Base-by-base conservation (phyloP, 2,113 vertebrate genomes). In the Rhinopomastus cyanomelas region DNA sequence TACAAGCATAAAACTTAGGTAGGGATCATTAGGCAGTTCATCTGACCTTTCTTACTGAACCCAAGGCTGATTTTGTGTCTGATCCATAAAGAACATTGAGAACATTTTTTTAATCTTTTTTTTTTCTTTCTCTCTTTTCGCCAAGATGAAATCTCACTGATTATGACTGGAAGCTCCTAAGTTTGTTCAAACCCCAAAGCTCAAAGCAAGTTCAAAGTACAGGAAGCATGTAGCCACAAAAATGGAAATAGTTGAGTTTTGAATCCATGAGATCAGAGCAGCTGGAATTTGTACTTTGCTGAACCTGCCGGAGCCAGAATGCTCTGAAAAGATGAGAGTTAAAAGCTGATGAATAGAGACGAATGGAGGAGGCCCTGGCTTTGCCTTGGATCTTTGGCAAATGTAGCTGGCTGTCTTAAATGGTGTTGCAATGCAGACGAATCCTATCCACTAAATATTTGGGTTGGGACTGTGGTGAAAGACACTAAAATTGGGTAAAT, bases 131-230 rank as follows among this genome's bases (percentile, higher is more conserved):
- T 77, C 29, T 62, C 29, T 73, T 56, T 68, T 22, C 0, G 0
- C 69, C 30, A 52, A 81, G 39, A 65, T 65, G 84, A 93, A 88
- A 81, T 90, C 78, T 90, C 78, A 62, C 68, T 88, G 83, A 94
- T 92, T 94, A 76, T 88, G 69, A 88, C 73, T 88, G 53, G 53
- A 91, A 95, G 46, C 46, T 92, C 83, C 80, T 66, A 84, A 84
- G 77, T 92, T 95, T 91, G 88, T 91, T 95, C 88, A 90, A 95
- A 91, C 29, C 11, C 69, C 27, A 19, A 77, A 84, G 73, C 88
- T 94, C 85, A 95, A 95, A 94, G 91, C 61, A 71, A 83, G 76
- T 92, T 95, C 89, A 91, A 95, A 95, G 79, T 77, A 92, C 56
- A 88, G 91, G 89, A 93, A 95, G 48, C 90, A 37, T 37, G 62